A percentile compares a stretch with the other conserved stretches of the same genome.
phyloP scores from a whole-genome alignment of 2,797 vertebrate genomes.

The Clarias fuscus region DNA sequence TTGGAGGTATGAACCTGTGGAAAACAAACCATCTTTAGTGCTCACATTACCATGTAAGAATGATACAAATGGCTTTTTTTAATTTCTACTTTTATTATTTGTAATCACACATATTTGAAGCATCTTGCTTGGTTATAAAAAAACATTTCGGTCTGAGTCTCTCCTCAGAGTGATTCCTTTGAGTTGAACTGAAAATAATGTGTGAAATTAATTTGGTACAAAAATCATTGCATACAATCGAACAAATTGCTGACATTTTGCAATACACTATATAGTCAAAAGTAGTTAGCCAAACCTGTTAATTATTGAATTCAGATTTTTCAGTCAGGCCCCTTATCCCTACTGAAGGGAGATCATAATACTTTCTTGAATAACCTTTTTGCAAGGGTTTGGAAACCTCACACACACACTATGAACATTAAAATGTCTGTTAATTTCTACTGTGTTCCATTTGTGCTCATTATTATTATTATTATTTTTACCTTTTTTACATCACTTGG shows the following conservation, averaged over 20 bases:
- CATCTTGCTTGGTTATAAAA: not conserved
- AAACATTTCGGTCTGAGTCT: not conserved
- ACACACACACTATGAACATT: not conserved
- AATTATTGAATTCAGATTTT: no score
- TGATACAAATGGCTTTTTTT: not conserved
- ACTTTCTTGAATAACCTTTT: no score
- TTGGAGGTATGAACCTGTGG: not conserved
- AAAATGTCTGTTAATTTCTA: not conserved
- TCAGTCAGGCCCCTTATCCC: no score
- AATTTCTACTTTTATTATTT: not conserved
- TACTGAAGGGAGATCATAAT: no score
- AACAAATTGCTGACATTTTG: not conserved
- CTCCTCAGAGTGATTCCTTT: not conserved
- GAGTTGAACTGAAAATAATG: not conserved
- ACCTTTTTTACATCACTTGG: not conserved
- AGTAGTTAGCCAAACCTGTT: no score
- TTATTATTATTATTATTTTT: not conserved
- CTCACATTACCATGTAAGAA: not conserved
- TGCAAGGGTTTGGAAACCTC: no score
- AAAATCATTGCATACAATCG: not conserved
- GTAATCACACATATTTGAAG: not conserved
- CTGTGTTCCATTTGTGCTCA: not conserved
- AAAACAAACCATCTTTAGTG: conserved; percentile 1
- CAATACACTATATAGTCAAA: no score
- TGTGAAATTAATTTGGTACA: not conserved